phyloP scores from a whole-genome alignment of 1,140 invertebrate species.

The Bombus pyrosoma region DNA sequence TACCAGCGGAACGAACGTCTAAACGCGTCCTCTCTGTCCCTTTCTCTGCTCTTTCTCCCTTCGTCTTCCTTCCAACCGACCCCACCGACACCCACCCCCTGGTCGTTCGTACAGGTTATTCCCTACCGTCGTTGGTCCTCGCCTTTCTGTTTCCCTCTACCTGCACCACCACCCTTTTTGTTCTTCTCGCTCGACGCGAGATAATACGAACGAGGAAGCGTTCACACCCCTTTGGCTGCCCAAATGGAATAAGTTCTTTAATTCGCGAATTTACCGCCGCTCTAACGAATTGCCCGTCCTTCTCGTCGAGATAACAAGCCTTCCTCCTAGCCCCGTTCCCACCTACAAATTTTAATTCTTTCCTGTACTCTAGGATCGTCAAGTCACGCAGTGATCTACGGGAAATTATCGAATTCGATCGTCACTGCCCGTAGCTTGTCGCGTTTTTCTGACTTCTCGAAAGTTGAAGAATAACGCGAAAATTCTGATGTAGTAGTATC shows the following conservation, averaged over 20 bases:
- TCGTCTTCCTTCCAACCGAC: conserved; percentile 24
- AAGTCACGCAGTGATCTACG: background rate
- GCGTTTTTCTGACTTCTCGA: background rate
- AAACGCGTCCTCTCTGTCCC: conserved; percentile 75
- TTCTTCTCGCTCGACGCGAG: conserved; percentile 69
- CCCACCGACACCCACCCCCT: background rate
- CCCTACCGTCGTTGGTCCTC: conserved; percentile 46
- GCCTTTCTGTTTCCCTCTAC: conserved; percentile 63
- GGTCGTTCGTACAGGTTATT: conserved; percentile 49
- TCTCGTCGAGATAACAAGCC: conserved; percentile 69
- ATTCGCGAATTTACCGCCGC: conserved; percentile 81
- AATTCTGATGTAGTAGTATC: background rate
- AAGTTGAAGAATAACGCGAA: background rate
- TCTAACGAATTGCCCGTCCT: conserved; percentile 67
- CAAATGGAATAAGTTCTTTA: conserved; percentile 84
- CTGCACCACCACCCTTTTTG: conserved; percentile 68
- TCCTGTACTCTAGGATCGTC: background rate
- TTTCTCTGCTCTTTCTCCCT: conserved; percentile 36
- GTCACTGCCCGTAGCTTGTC: background rate
- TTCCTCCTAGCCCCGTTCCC: background rate
- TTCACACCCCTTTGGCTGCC: conserved; percentile 83
- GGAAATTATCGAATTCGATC: background rate
- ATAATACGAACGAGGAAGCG: conserved; percentile 82
- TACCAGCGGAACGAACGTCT: conserved; percentile 82
- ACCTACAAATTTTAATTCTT: conserved; percentile 35